Percentiles rank a stretch among this genome's conserved stretches.
phyloP scores from a whole-genome alignment of 2,797 vertebrate species.

The Psittacula echo region DNA sequence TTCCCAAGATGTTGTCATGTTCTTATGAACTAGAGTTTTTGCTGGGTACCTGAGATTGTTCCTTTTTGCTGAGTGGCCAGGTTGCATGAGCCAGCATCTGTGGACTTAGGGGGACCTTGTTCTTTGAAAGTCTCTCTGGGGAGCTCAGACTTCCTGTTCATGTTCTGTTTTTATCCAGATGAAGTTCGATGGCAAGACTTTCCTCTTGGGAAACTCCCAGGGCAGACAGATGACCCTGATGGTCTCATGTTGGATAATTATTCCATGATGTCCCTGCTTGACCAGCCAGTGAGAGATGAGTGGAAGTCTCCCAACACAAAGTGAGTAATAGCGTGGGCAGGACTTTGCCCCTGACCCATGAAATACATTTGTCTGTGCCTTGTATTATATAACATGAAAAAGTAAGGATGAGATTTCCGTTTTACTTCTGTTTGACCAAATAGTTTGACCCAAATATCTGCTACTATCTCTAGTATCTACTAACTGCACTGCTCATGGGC shows the following conservation, averaged over 20 bases:
- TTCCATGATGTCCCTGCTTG: constrained; percentile 88
- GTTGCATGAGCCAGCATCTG: not conserved
- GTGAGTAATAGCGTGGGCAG: constrained; percentile 67
- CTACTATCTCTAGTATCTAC: not conserved
- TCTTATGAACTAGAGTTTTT: not conserved
- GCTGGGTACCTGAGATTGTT: not conserved
- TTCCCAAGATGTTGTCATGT: not conserved
- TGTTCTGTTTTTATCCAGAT: constrained; percentile 73
- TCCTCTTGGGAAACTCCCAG: constrained; percentile 90
- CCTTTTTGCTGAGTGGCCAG: not conserved
- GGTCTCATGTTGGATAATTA: constrained; percentile 88
- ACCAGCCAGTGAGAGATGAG: constrained; percentile 85
- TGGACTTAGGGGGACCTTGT: not conserved
- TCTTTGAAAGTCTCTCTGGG: not conserved
- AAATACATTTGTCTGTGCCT: not conserved
- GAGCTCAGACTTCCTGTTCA: not conserved
- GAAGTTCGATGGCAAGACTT: constrained; percentile 87
- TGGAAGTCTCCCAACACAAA: constrained; percentile 54
- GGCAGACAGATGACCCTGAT: constrained; percentile 91
- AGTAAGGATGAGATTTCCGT: not conserved
- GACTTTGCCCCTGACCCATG: not conserved
- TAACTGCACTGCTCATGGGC: not conserved
- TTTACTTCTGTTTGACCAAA: not conserved
- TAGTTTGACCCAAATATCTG: not conserved
- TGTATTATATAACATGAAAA: not conserved